phyloP scores from a whole-genome alignment of 2,797 vertebrate species.

The Orientallactaga sibirica region DNA sequence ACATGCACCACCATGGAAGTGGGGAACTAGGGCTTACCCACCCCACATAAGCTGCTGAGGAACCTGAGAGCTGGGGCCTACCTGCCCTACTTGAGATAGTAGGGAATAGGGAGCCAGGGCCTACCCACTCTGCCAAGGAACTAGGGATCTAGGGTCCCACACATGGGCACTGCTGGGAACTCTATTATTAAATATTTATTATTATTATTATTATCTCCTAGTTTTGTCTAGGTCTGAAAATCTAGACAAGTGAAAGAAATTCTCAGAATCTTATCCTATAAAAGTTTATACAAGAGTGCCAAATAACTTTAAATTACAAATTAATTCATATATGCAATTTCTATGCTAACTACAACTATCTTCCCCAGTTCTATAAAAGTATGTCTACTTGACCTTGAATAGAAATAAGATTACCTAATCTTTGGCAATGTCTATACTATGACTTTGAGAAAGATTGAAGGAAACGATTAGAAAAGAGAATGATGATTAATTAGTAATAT shows the following conservation, averaged over 20 bases:
- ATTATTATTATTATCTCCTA: neutral
- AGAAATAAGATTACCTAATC: neutral
- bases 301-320: slow-evolving; percentile 19
- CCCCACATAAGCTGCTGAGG: no score
- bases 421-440: neutral
- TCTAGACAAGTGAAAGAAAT: neutral
- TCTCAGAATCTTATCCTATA: neutral
- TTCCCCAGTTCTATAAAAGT: neutral
- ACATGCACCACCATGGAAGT: no score
- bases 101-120: no score
- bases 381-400: neutral
- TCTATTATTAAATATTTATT: no score
- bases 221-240: neutral
- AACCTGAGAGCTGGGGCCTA: no score
- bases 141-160: no score
- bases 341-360: neutral
- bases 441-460: neutral
- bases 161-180: no score
- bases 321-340: neutral
- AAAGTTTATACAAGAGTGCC: neutral
- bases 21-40: no score
- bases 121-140: no score
- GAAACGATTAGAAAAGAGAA: neutral
- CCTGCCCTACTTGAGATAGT: no score
- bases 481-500: neutral